Conservation (phyloP, 2,113 vertebrate species). For the Laterallus jamaicensis region DNA sequence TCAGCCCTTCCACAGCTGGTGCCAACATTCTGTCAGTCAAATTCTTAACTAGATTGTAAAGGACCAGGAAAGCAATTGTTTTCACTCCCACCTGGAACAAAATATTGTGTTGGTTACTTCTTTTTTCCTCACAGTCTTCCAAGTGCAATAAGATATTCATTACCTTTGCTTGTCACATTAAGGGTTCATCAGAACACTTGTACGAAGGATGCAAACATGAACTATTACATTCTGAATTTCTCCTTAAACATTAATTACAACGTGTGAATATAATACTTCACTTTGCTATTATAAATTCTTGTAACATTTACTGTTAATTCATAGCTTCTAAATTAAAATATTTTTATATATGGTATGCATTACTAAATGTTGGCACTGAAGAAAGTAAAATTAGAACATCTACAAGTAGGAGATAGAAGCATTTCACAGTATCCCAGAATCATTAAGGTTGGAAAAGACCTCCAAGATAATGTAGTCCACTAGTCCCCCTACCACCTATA, state of each 20-base stretch:
- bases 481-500: too few relatives aligned
- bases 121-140: neutral
- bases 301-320: neutral
- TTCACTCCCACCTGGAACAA: conserved; percentile 77
- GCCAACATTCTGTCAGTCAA: conserved; percentile 81
- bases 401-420: neutral
- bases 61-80: conserved; percentile 69
- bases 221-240: conserved; percentile 19
- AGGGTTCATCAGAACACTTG: neutral
- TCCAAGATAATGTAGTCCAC: too few relatives aligned
- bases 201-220: neutral
- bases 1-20: conserved; percentile 72
- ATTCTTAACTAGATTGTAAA: conserved; percentile 21
- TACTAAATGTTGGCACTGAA: neutral
- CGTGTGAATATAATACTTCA: neutral
- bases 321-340: neutral
- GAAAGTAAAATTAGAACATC: neutral
- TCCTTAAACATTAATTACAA: neutral
- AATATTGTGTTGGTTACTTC: conserved; percentile 42
- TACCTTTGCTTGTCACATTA: conserved; percentile 43
- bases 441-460: too few relatives aligned
- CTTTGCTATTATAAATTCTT: neutral
- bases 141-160: conserved; percentile 24
- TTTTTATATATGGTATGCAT: neutral
- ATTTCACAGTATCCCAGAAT: neutral